phyloP scores from a whole-genome alignment of 2,113 vertebrate species.

The Corythornis cristatus region DNA sequence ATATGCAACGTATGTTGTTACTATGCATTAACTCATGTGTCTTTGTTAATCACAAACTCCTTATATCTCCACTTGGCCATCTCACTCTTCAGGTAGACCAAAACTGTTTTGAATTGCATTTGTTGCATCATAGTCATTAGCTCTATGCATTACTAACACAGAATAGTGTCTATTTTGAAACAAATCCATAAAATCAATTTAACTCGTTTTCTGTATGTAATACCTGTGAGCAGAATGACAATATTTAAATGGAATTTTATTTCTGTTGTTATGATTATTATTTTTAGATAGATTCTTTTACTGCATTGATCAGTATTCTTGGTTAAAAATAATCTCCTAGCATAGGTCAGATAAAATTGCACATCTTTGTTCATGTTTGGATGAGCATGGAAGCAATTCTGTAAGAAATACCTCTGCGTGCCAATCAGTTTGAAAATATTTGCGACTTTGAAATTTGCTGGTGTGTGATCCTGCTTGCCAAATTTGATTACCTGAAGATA shows the following conservation, averaged over 20 bases:
- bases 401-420: constrained; percentile 19
- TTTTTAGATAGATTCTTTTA: neutral
- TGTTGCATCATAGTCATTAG: neutral
- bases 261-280: neutral
- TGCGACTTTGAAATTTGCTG: constrained; percentile 22
- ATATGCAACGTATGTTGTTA: neutral
- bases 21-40: neutral
- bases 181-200: neutral
- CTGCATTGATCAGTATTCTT: neutral
- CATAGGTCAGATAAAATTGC: constrained; percentile 34
- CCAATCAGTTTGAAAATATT: constrained; percentile 44
- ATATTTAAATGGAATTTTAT: constrained; percentile 26
- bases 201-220: neutral
- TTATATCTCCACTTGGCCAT: neutral
- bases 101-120: neutral
- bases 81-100: neutral
- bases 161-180: neutral
- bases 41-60: neutral
- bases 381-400: constrained; percentile 23
- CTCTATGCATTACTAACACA: neutral
- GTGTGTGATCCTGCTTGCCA: neutral
- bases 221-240: neutral
- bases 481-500: constrained; percentile 33
- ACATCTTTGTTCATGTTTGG: constrained; percentile 6
- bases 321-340: constrained; percentile 4